Evolutionary conservation across 2,113 vertebrate species (phyloP).

Genomic region (Gymnobelideus leadbeateri): DNA sequence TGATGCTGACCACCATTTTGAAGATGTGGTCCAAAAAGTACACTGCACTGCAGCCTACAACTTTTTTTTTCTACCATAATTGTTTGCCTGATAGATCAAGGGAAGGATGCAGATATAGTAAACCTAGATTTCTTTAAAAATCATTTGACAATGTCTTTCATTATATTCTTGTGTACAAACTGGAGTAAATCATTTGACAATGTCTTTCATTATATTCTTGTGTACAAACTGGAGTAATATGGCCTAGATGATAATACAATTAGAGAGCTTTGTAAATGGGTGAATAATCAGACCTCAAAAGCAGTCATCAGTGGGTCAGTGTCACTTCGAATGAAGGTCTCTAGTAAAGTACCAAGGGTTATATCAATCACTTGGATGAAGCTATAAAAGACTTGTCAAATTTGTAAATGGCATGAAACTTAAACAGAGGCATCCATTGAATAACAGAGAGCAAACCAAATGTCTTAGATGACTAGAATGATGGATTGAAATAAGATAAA

Average conservation of each 20-base stretch:
- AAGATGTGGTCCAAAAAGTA: neutral
- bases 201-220: neutral
- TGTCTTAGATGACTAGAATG: neutral
- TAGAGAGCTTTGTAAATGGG: neutral
- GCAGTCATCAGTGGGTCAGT: neutral
- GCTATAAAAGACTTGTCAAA: neutral
- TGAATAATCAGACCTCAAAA: neutral
- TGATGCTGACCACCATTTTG: neutral
- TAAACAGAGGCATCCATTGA: neutral
- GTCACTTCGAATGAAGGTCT: neutral
- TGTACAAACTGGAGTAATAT: neutral
- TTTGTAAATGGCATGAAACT: neutral
- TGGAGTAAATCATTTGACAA: neutral
- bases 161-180: neutral
- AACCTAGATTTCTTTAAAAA: neutral
- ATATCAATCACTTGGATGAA: neutral
- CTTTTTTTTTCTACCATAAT: neutral
- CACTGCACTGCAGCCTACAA: neutral
- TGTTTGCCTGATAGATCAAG: neutral
- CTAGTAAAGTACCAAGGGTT: neutral
- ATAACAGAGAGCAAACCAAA: neutral
- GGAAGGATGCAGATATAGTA: neutral
- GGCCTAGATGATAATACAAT: neutral
- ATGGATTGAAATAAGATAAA: neutral
- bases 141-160: neutral